Percentiles rank a stretch among this genome's conserved stretches.
Conservation (phyloP, 92 coral and sea anemone species). For the Palythoa caribaeorum region DNA sequence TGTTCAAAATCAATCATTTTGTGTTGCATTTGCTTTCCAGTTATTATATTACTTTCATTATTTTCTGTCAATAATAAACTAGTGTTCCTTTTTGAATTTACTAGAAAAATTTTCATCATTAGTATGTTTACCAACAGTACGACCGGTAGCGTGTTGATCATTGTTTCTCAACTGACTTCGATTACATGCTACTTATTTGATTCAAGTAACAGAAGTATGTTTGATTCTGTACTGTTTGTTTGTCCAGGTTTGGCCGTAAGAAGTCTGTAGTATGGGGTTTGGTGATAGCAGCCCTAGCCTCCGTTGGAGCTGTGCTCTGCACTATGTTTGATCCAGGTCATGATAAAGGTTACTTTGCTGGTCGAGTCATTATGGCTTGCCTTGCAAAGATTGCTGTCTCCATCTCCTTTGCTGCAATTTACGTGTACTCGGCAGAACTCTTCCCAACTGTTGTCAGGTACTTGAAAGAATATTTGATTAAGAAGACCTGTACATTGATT, state of each 20-base stretch:
- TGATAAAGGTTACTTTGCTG: constrained; percentile 66
- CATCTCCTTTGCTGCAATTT: constrained; percentile 54
- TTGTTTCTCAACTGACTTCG: no score
- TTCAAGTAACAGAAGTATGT: no score
- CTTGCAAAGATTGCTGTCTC: constrained; percentile 54
- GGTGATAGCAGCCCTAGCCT: constrained; percentile 74
- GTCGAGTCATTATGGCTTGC: constrained; percentile 66
- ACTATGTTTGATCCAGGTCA: constrained; percentile 76
- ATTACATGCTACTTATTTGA: not conserved
- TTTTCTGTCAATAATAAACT: no score
- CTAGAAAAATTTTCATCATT: no score
- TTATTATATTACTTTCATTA: no score
- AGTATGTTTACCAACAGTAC: no score
- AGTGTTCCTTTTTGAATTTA: no score
- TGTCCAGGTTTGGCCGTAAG: constrained; percentile 76
- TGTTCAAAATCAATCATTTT: no score
- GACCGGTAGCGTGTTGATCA: no score
- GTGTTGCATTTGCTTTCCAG: no score
- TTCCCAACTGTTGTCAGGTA: constrained; percentile 68
- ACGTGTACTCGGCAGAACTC: constrained; percentile 31
- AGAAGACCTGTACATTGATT: no score
- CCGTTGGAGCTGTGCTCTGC: constrained; percentile 74
- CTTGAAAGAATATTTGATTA: no score
- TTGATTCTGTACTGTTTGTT: not conserved
- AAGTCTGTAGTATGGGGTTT: constrained; percentile 75